Percentiles rank a stretch among this genome's conserved stretches.
phyloP scores from a whole-genome alignment of 2,888 invertebrate genomes.

The Entomobrya multifasciata region DNA sequence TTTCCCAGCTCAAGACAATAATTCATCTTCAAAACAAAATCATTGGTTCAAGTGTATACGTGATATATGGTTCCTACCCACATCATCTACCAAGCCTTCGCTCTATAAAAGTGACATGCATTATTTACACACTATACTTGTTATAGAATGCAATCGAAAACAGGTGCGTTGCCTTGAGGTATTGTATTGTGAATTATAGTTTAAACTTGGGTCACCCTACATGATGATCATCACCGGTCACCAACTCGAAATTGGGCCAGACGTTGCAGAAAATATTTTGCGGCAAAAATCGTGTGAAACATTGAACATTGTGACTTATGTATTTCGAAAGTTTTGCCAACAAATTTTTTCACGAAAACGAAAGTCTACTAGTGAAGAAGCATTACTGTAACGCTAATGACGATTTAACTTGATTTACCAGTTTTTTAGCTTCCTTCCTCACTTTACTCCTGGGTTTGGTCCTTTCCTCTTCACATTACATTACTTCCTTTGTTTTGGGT shows the following conservation, averaged over 20 bases:
- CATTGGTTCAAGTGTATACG: too few species aligned
- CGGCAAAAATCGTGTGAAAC: not conserved
- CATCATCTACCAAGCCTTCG: too few species aligned
- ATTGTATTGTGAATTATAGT: too few species aligned
- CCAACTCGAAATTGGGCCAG: too few species aligned
- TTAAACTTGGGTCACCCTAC: not conserved
- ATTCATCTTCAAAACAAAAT: too few species aligned
- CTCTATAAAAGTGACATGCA: too few species aligned
- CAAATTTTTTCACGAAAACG: slow-evolving; percentile 1
- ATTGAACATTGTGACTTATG: not conserved
- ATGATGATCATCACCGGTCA: not conserved
- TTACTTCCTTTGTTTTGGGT: slow-evolving; percentile 43
- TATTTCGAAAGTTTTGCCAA: slow-evolving; percentile 19
- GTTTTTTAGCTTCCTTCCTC: slow-evolving; percentile 53
- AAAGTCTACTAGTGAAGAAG: not conserved
- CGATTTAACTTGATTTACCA: slow-evolving; percentile 54
- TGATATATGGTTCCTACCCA: too few species aligned
- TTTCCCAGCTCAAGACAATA: too few species aligned
- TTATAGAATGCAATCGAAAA: too few species aligned
- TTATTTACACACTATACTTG: too few species aligned
- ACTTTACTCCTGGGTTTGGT: slow-evolving; percentile 21
- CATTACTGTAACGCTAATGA: slow-evolving; percentile 38
- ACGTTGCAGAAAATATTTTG: not conserved
- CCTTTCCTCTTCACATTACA: not conserved
- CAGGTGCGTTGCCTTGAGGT: too few species aligned